Conservation (phyloP, 2,113 vertebrate genomes). For the Embiotoca jacksoni region DNA sequence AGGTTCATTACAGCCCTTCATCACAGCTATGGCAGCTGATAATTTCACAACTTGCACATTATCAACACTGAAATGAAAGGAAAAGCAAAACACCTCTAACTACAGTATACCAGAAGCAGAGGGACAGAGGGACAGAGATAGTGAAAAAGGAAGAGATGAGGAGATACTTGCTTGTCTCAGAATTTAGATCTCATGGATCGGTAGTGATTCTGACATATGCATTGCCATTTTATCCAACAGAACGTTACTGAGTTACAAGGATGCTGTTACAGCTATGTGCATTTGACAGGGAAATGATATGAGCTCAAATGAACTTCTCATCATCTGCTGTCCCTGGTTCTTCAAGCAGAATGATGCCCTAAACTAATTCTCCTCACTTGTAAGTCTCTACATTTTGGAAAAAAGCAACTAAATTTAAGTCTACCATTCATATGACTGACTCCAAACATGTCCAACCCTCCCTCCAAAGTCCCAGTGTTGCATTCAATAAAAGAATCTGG, state of each 20-base stretch:
- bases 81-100: background rate
- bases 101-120: too few relatives aligned
- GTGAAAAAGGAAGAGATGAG: background rate
- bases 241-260: background rate
- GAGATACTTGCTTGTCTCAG: conserved; percentile 14
- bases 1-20: conserved; percentile 4
- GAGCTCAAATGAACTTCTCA: background rate
- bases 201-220: conserved; percentile 22
- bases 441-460: too few relatives aligned
- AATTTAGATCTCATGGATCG: conserved; percentile 18
- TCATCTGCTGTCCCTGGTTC: background rate
- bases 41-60: conserved; percentile 14
- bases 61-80: conserved; percentile 3
- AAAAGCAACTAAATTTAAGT: too few relatives aligned
- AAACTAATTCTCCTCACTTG: background rate
- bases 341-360: background rate
- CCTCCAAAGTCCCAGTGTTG: too few relatives aligned
- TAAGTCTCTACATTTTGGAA: too few relatives aligned
- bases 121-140: background rate
- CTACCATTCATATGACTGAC: too few relatives aligned
- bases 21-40: background rate
- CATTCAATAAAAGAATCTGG: too few relatives aligned
- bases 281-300: background rate
- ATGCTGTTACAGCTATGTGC: background rate
- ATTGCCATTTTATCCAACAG: background rate